Percentiles rank a stretch among this genome's conserved stretches.
Conservation (phyloP, 2,888 invertebrate genomes). For the Muschampia plurimacula region DNA sequence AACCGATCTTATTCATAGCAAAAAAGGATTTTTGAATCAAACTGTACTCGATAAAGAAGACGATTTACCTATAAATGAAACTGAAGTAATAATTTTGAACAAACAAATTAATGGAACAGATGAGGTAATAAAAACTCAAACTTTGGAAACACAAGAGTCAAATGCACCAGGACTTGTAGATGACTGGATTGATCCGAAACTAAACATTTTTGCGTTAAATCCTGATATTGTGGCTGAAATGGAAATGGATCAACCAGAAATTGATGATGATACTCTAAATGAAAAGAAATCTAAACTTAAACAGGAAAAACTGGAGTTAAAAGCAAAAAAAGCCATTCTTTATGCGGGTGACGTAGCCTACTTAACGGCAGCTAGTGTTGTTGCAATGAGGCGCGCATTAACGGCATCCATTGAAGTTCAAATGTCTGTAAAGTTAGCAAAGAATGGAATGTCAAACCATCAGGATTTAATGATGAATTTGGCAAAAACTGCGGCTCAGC, state of each 20-base stretch:
- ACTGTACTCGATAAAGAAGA: constrained; percentile 72
- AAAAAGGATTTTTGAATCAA: constrained; percentile 78
- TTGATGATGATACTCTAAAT: constrained; percentile 64
- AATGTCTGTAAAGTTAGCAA: constrained; percentile 78
- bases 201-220: constrained; percentile 62
- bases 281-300: constrained; percentile 72
- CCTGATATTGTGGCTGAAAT: constrained; percentile 73
- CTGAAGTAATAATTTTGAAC: constrained; percentile 65
- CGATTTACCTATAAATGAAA: constrained; percentile 56
- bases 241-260: constrained; percentile 72
- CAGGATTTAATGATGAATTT: constrained; percentile 82
- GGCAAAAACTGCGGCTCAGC: constrained; percentile 80
- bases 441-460: constrained; percentile 78
- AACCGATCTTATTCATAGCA: constrained; percentile 44
- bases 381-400: constrained; percentile 76
- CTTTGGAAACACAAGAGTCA: constrained; percentile 63
- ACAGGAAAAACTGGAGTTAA: constrained; percentile 71
- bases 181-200: constrained; percentile 70
- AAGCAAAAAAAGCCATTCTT: constrained; percentile 79
- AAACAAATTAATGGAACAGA: constrained; percentile 66
- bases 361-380: constrained; percentile 78
- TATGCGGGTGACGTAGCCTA: constrained; percentile 82
- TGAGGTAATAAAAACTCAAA: constrained; percentile 55
- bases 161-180: constrained; percentile 65
- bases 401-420: constrained; percentile 80